phyloP scores from a whole-genome alignment of 1,140 invertebrate genomes.

The Conus ventricosus region DNA sequence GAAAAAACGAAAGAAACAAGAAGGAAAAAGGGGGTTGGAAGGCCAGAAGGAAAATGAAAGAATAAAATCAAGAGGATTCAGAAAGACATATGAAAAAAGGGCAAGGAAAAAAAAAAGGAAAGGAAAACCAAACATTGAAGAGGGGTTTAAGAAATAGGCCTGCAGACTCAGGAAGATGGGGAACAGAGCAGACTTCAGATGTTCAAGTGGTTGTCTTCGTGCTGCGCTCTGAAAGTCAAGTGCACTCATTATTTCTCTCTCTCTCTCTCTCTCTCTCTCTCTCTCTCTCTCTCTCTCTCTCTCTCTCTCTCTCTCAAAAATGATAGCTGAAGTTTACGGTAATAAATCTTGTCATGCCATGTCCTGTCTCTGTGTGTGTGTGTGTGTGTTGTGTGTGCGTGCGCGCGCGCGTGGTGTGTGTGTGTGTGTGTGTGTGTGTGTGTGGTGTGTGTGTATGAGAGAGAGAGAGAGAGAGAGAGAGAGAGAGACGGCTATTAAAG shows the following conservation, averaged over 20 bases:
- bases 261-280: neutral
- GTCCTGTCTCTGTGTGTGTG: too few relatives aligned
- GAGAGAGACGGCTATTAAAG: neutral
- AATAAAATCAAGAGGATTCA: neutral
- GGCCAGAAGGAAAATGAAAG: neutral
- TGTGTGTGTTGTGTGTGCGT: too few relatives aligned
- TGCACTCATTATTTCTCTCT: neutral
- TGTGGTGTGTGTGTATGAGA: neutral
- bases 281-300: neutral
- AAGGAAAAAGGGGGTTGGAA: neutral
- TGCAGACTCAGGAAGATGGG: neutral
- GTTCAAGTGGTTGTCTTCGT: constrained; percentile 2
- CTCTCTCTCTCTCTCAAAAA: neutral
- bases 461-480: constrained; percentile 2
- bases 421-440: too few relatives aligned
- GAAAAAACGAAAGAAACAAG: neutral
- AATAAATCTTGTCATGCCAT: too few relatives aligned
- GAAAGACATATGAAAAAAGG: neutral
- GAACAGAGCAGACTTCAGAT: neutral
- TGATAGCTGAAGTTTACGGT: too few relatives aligned
- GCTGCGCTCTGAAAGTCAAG: neutral
- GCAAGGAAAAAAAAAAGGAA: neutral
- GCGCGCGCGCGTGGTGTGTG: too few relatives aligned
- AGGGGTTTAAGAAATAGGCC: neutral
- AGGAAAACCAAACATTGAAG: neutral